Base-by-base conservation (phyloP, 2,113 vertebrate species). In the Sminthopsis crassicaudata region DNA sequence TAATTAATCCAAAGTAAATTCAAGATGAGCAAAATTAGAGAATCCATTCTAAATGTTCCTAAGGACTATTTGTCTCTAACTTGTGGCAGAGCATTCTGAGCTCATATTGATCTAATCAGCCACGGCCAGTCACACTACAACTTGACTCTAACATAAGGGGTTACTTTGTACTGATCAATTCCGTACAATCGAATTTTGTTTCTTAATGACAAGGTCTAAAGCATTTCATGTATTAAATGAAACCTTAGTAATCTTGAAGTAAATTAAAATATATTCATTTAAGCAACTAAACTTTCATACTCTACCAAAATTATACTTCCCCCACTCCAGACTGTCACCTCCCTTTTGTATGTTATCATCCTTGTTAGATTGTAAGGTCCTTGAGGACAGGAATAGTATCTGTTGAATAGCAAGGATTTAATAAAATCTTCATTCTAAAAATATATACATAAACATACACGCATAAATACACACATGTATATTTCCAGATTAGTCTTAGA, bases 181-280 rank as follows among this genome's bases (percentile, higher is more conserved):
- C 36, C 16, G 92, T 53, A 30, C 24, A 48, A 55, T 22, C 76
- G 42, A 92, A 60, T 10, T 91, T 76, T 91, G 9, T 90, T 92
- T 26, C 27, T 67, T 2, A 91, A 19, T 55, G 50, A 53, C 6
- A 94, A 53, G 93, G 91, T 0, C 46, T 23, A 53, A 76, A 42
- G 36, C 16, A n/a, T 76, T 76, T 26, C 26, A 91, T 92, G n/a
- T 92, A 96, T 92, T 22, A 26, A 90, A 27, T 93, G n/a, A 26
- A 76, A 53, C 51, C n/a, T 14, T 1, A 67, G 19, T 11, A 1
- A 3, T 91, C 2, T 46, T 46, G 36, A 1, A 19, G 8, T 54
- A 36, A 52, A 91, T 27, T 53, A 27, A 60, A 60, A 11, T 30
- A 76, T 76, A 4, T 94, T 88, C 2, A 23, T 53, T 91, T 50